phyloP scores from a whole-genome alignment of 2,797 vertebrate species.

The Helarctos malayanus region DNA sequence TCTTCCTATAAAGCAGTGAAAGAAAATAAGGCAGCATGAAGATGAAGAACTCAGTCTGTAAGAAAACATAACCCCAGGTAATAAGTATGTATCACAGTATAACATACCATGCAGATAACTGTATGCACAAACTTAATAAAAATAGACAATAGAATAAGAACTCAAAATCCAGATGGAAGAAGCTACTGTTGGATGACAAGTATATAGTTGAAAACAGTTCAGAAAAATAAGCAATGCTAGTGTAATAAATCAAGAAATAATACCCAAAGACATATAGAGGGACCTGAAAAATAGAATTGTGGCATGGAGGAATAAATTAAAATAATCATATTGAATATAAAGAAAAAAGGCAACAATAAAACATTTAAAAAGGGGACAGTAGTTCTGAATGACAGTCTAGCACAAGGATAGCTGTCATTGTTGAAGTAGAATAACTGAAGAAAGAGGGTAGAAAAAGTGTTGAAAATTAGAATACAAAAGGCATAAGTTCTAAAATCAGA shows the following conservation, averaged over 20 bases:
- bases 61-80: not conserved
- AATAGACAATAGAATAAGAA: not conserved
- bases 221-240: not conserved
- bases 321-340: not conserved
- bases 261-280: not conserved
- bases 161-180: not conserved
- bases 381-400: not conserved
- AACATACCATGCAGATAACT: not conserved
- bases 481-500: not conserved
- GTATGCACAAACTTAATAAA: not conserved
- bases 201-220: not conserved
- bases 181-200: not conserved
- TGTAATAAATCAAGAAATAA: not conserved
- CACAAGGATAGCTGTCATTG: not conserved
- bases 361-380: not conserved
- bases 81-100: not conserved
- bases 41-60: not conserved
- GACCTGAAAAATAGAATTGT: not conserved
- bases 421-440: not conserved
- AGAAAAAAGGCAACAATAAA: not conserved
- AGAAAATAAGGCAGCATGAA: not conserved
- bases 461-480: not conserved
- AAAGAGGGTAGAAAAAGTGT: not conserved
- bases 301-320: not conserved
- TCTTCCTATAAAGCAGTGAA: not conserved